These are phyloP conservation scores for Acanthurus lineatus DNA, from an alignment of 2,797 vertebrate genomes.

Conservation along the genomic window DNA sequence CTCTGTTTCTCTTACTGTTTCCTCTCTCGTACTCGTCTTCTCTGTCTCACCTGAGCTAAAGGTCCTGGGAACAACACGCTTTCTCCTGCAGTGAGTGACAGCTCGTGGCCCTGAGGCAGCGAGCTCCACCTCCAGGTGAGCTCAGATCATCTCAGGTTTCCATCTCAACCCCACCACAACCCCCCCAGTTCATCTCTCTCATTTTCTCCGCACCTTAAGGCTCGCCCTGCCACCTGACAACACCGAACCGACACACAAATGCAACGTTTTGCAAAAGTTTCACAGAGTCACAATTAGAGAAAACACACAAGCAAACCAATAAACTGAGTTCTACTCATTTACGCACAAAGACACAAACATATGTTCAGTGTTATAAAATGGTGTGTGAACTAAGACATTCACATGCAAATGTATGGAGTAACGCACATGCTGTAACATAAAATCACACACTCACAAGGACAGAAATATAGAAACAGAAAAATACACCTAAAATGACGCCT, in stretches of 20 bases:
- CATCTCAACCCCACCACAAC: slow-evolving; percentile 48
- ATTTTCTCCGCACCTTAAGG: slow-evolving; percentile 53
- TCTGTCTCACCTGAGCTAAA: slow-evolving; percentile 76
- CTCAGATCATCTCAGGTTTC: slow-evolving; percentile 69
- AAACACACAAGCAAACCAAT: too few species aligned
- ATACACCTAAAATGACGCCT: slow-evolving; percentile 17
- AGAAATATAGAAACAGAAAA: background rate
- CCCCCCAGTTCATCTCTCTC: slow-evolving; percentile 40
- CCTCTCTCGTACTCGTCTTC: slow-evolving; percentile 40
- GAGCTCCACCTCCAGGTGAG: slow-evolving; percentile 79
- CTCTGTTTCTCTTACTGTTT: slow-evolving; percentile 47
- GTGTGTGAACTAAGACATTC: background rate
- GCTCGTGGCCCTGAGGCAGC: slow-evolving; percentile 75
- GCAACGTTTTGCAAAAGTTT: background rate
- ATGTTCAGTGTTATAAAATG: background rate
- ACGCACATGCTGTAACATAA: background rate
- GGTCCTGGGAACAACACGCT: slow-evolving; percentile 81
- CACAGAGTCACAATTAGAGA: too few species aligned
- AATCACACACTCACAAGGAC: background rate
- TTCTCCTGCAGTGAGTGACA: slow-evolving; percentile 72
- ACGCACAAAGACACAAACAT: background rate
- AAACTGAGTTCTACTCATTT: background rate
- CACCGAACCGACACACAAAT: slow-evolving; percentile 3
- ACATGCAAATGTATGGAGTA: background rate
- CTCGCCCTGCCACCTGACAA: slow-evolving; percentile 54